Conservation (phyloP, 2,888 invertebrate genomes). For the Rhagonycha lutea region DNA sequence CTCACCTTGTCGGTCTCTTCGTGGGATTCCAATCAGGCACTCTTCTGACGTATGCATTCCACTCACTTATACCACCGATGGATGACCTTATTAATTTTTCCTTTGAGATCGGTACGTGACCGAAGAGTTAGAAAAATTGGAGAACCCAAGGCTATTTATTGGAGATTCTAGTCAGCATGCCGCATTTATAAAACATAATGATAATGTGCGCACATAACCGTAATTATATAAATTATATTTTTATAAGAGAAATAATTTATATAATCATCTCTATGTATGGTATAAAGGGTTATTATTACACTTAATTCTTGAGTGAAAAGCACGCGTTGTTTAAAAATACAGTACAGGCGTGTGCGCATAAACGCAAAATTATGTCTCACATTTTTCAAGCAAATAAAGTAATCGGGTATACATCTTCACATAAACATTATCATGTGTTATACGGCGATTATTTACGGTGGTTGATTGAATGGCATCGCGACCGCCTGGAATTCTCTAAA, state of each 20-base stretch:
- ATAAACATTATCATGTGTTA: slow-evolving; percentile 29
- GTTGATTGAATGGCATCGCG: slow-evolving; percentile 37
- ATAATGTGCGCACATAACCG: slow-evolving; percentile 48
- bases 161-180: slow-evolving; percentile 25
- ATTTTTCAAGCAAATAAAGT: slow-evolving; percentile 24
- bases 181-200: slow-evolving; percentile 41
- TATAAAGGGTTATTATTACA: not conserved
- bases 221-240: slow-evolving; percentile 56
- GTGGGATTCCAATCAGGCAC: slow-evolving; percentile 49
- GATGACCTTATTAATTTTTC: slow-evolving; percentile 37
- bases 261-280: slow-evolving; percentile 33
- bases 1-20: slow-evolving; percentile 40
- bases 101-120: slow-evolving; percentile 42
- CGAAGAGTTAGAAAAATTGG: slow-evolving; percentile 46
- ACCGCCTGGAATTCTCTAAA: slow-evolving; percentile 40
- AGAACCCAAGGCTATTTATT: slow-evolving; percentile 45
- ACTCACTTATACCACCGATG: slow-evolving; percentile 35
- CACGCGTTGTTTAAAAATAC: slow-evolving; percentile 8
- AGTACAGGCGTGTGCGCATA: slow-evolving; percentile 17
- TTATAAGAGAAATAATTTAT: slow-evolving; percentile 45
- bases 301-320: not conserved
- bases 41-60: slow-evolving; percentile 48
- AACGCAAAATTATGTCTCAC: slow-evolving; percentile 17
- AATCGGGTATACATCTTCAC: slow-evolving; percentile 26
- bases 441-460: slow-evolving; percentile 37